phyloP scores from a whole-genome alignment of 2,888 invertebrate species.

The Pharmacophagus antenor region DNA sequence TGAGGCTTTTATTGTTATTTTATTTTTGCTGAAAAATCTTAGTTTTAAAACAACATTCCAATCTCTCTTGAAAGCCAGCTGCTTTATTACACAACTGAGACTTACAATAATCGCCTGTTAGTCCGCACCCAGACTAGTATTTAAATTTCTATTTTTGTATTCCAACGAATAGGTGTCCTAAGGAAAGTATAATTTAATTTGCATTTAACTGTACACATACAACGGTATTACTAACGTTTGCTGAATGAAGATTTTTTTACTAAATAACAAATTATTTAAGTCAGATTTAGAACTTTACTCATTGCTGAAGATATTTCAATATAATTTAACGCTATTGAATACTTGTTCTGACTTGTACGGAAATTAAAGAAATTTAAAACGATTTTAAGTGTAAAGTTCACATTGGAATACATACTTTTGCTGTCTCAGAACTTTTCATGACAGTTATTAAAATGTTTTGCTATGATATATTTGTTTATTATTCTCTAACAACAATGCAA shows the following conservation, averaged over 20 bases:
- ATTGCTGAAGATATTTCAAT: background rate
- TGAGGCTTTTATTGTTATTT: background rate
- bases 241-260: slow-evolving; percentile 52
- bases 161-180: slow-evolving; percentile 32
- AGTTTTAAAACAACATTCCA: background rate
- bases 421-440: too few relatives aligned
- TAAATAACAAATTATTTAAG: background rate
- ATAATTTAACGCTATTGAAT: slow-evolving; percentile 2
- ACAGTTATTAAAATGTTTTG: too few relatives aligned
- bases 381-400: too few relatives aligned
- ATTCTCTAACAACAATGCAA: too few relatives aligned
- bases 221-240: slow-evolving; percentile 50
- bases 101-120: background rate
- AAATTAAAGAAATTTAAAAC: too few relatives aligned
- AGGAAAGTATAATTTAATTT: slow-evolving; percentile 50
- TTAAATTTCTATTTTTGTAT: slow-evolving; percentile 33
- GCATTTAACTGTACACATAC: slow-evolving; percentile 58
- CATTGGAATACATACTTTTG: too few relatives aligned
- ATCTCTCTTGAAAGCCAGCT: background rate
- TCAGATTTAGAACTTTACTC: background rate
- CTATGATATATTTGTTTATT: too few relatives aligned
- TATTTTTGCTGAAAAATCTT: background rate
- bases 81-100: background rate
- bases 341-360: too few relatives aligned
- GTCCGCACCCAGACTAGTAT: slow-evolving; percentile 23